phyloP scores from a whole-genome alignment of 1,140 invertebrate genomes.

The Drosophila tristis region DNA sequence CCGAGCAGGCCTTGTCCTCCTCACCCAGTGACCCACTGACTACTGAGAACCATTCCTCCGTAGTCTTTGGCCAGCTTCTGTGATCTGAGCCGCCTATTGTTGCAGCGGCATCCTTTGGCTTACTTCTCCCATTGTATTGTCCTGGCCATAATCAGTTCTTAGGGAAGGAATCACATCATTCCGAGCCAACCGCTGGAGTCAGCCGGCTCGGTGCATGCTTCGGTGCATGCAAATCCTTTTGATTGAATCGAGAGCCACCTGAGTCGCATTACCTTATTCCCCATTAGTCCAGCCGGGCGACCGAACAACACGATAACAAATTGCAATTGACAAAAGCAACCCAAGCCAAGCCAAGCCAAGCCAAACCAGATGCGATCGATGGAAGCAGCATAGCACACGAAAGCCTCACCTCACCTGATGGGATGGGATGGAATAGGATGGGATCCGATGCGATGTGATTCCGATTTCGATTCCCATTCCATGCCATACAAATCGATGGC shows the following conservation, averaged over 20 bases:
- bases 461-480: conserved; percentile 52
- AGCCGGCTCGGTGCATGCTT: conserved; percentile 22
- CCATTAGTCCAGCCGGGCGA: conserved; percentile 37
- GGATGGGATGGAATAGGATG: conserved; percentile 3
- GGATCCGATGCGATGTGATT: conserved; percentile 74
- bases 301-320: conserved; percentile 70
- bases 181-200: conserved; percentile 43
- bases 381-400: conserved; percentile 48
- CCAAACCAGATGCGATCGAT: conserved; percentile 47
- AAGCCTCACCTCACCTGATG: conserved; percentile 22
- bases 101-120: conserved; percentile 28
- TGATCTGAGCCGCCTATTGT: conserved; percentile 66
- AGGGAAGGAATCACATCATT: conserved; percentile 16
- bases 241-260: conserved; percentile 36
- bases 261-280: conserved; percentile 35
- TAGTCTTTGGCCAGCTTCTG: too few relatives aligned
- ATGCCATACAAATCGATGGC: conserved; percentile 73
- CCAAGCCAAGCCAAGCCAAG: conserved; percentile 43
- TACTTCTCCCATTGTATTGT: conserved; percentile 41
- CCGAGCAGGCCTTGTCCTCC: conserved; percentile 17
- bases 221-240: conserved; percentile 41
- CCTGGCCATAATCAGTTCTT: conserved; percentile 40
- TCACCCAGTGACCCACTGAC: conserved; percentile 70
- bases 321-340: conserved; percentile 82
- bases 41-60: neutral